A percentile compares a stretch with the other conserved stretches of the same genome.
These are phyloP conservation scores for Augochlora pura DNA, from an alignment of 1,140 invertebrate genomes.

Conservation along the genomic window DNA sequence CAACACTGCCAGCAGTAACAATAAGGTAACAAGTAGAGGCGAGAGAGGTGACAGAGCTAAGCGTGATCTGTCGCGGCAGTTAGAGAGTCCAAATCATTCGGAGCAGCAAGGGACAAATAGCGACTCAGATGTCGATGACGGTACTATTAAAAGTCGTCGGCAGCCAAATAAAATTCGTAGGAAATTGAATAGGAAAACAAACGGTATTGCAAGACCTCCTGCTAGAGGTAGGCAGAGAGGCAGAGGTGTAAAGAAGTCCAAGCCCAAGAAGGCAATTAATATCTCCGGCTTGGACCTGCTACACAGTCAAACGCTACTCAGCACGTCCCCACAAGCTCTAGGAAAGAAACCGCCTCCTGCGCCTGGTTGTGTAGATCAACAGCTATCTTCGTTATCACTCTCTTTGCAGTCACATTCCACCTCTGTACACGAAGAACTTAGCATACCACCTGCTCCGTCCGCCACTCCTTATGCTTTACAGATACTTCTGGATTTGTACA, in stretches of 20 bases:
- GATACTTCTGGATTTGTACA: constrained; percentile 90
- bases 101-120: constrained; percentile 73
- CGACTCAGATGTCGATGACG: constrained; percentile 73
- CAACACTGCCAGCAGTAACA: constrained; percentile 78
- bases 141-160: constrained; percentile 68
- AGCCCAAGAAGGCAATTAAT: constrained; percentile 84
- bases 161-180: constrained; percentile 76
- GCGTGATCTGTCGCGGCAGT: constrained; percentile 75
- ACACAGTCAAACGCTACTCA: constrained; percentile 94
- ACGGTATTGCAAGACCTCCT: constrained; percentile 72
- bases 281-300: constrained; percentile 93
- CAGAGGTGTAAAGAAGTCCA: constrained; percentile 81
- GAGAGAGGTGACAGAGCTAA: constrained; percentile 75
- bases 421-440: constrained; percentile 88
- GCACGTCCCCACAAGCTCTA: constrained; percentile 86
- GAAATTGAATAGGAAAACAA: constrained; percentile 78
- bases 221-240: constrained; percentile 77
- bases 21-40: constrained; percentile 68
- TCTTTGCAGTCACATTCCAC: constrained; percentile 81
- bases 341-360: constrained; percentile 89
- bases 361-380: constrained; percentile 94
- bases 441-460: constrained; percentile 87
- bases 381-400: constrained; percentile 87
- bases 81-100: constrained; percentile 75
- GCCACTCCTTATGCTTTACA: constrained; percentile 92